Evolutionary conservation across 2,888 invertebrate species (phyloP), one percentile per base, ranked within the genome.

Genomic region (Notodonta dromedarius): DNA sequence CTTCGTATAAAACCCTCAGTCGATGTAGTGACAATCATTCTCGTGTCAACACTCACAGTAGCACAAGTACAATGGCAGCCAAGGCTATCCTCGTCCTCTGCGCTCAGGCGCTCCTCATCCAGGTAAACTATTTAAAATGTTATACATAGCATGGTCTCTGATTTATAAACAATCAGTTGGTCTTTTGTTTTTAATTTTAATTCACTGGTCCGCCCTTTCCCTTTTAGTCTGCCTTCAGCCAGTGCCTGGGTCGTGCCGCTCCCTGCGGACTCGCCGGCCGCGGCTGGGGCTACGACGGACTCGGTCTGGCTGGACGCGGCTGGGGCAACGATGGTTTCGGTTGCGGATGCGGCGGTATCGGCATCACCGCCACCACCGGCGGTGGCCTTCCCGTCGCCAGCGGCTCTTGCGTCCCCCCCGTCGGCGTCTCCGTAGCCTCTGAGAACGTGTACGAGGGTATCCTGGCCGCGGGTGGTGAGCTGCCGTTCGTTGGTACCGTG

Each of bases 321-420:
- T n/a, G n/a, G n/a, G n/a, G n/a, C n/a, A 52, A 52, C 52, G 52
- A 52, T 7, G 52, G 52, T 32, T 32, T 52, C 32, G 60, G 62
- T 35, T 13, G 52, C 42, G 57, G 39, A 12, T 58, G 57, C 13
- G 52, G 55, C 46, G 40, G 48, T 9, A 35, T 51, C 53, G 52
- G 32, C 32, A 12, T 12, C 32, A 52, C 52, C 52, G 58, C 74
- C 24, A 71, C 78, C 11, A 70, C 67, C 56, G 77, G 79, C 1
- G 76, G 74, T 6, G 74, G 77, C 39, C 70, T 82, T 11, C 59
- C 66, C 13, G 66, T 78, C 0, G 60, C 71, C 59, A 79, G 78
- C 56, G 57, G 62, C 1, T 81, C 81, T 6, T 71, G 73, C 4
- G 60, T 72, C 35, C 51, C 73, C 0, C 77, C 78, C 6, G 68